Evolutionary conservation across 92 coral and sea anemone species (phyloP), one percentile per base, ranked within the genome.

Genomic region (Porites evermanni): DNA sequence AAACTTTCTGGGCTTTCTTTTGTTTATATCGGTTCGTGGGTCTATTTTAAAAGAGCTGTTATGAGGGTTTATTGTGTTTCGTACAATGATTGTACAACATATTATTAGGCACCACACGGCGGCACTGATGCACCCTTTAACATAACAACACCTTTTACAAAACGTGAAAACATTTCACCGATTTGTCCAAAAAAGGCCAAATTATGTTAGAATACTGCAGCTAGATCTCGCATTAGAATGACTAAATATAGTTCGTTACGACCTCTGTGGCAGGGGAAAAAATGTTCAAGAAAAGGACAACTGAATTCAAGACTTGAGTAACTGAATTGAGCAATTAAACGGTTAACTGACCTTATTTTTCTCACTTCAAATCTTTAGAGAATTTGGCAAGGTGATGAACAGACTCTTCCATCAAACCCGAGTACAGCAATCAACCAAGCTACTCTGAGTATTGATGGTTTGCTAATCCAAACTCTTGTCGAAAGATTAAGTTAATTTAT

Each of bases 311-410:
- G 16, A 56, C 61, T 56, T 56, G 16, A 56, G 61, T 38, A 5
- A 38, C 47, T 38, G 5, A 38, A 38, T 4, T 38, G 47, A 38
- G 5, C 47, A 38, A 4, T 38, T 38, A 56, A 56, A 56, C 61
- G 61, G 14, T 56, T 56, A 56, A 56, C 67, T 14, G n/a, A 63
- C 67, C 67, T 63, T 63, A 38, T 18, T 14, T 16, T 16, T 16
- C 8, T 4, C 17, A 18, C 67, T 53, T 13, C 80, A 24, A 75
- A 75, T 63, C 79, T 75, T 75, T n/a, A 75, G n/a, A 75, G 32
- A 12, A 0, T 16, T 56, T 7, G 14, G 38, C 20, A 21, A 76
- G 21, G 20, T 24, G 19, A 2, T 23, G 12, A 8, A 8, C 16
- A 76, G 24, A 16, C 67, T 16, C 64, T 59, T 59, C 17, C 64